These are phyloP conservation scores for Drosophila demipolita DNA, from an alignment of 2,888 invertebrate species.

Conservation along the genomic window DNA sequence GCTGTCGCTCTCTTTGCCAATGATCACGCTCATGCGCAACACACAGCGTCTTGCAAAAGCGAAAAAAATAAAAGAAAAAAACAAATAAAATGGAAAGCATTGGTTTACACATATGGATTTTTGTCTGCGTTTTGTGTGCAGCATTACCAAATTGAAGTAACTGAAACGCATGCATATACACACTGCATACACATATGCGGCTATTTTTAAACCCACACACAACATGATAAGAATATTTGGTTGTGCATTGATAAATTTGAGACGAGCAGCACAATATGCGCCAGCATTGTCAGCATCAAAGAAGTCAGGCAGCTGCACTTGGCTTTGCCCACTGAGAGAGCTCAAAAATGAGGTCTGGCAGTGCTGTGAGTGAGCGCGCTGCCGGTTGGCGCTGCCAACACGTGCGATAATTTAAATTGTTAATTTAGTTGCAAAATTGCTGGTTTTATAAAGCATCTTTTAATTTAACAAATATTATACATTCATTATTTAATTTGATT, in stretches of 20 bases:
- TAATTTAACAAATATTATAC: neutral
- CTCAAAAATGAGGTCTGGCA: constrained; percentile 42
- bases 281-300: constrained; percentile 54
- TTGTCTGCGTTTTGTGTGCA: constrained; percentile 4
- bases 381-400: constrained; percentile 46
- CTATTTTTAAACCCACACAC: constrained; percentile 62
- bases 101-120: constrained; percentile 32
- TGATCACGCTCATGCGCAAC: constrained; percentile 67
- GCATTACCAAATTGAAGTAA: constrained; percentile 20
- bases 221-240: constrained; percentile 64
- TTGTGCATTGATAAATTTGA: constrained; percentile 55
- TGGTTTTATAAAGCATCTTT: neutral
- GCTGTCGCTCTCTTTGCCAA: constrained; percentile 10
- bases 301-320: constrained; percentile 32
- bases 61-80: constrained; percentile 6
- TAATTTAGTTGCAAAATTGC: neutral
- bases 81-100: constrained; percentile 28
- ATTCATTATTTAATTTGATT: constrained; percentile 6
- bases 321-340: constrained; percentile 20
- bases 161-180: constrained; percentile 18
- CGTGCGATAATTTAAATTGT: constrained; percentile 21
- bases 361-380: constrained; percentile 39
- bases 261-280: constrained; percentile 19
- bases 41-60: constrained; percentile 47
- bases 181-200: constrained; percentile 44